phyloP scores from a whole-genome alignment of 1,140 invertebrate genomes.

The Bombus waltoni region DNA sequence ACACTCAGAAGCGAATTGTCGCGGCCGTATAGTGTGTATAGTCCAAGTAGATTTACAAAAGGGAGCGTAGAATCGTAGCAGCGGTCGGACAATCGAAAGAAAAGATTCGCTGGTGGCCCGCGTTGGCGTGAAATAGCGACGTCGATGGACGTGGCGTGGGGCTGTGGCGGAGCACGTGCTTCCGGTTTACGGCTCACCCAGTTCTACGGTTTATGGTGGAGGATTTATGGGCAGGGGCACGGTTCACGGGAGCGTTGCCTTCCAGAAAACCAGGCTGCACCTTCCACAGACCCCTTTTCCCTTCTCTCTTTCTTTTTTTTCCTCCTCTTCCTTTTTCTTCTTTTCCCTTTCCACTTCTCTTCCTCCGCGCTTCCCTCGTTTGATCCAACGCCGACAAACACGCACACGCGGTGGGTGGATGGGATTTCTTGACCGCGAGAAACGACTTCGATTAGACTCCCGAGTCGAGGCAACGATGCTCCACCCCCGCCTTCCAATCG shows the following conservation, averaged over 20 bases:
- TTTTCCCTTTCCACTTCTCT: constrained; percentile 27
- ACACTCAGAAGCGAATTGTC: neutral
- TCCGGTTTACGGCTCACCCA: constrained; percentile 68
- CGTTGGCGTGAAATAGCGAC: constrained; percentile 47
- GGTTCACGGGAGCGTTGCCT: constrained; percentile 47
- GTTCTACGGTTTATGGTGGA: constrained; percentile 62
- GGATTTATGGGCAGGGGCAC: constrained; percentile 63
- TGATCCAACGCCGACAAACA: constrained; percentile 40
- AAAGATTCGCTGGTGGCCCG: constrained; percentile 15
- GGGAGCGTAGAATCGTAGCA: neutral
- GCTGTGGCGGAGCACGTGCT: constrained; percentile 53
- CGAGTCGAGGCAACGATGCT: neutral
- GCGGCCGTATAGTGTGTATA: neutral
- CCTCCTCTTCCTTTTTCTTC: neutral
- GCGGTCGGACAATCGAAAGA: neutral
- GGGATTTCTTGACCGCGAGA: constrained; percentile 22
- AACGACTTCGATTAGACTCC: constrained; percentile 47
- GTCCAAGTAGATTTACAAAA: neutral
- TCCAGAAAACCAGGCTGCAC: constrained; percentile 56
- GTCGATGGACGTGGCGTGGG: constrained; percentile 8
- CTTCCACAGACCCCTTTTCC: neutral
- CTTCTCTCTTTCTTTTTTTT: constrained; percentile 31
- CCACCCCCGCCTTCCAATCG: constrained; percentile 2
- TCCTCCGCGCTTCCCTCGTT: constrained; percentile 32
- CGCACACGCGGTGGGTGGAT: constrained; percentile 13